Percentiles rank a stretch among this genome's conserved stretches.
Evolutionary conservation across 1,140 invertebrate species (phyloP).

Genomic region (Stenopsyche tienmushanensis): DNA sequence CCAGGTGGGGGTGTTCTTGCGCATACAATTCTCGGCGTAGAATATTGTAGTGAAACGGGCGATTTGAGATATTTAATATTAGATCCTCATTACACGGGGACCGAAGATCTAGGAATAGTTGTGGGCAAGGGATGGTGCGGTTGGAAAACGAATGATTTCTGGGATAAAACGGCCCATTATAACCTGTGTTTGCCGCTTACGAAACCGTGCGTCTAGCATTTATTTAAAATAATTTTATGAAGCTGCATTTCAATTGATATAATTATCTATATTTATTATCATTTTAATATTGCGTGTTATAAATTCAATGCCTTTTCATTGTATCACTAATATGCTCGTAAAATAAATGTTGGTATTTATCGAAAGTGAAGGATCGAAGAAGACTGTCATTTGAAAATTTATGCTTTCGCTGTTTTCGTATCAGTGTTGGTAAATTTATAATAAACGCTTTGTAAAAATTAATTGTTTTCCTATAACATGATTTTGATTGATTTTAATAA

Average conservation of each 20-base stretch:
- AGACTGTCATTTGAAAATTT: too few species aligned
- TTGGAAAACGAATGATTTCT: constrained; percentile 90
- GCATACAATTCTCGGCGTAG: constrained; percentile 95
- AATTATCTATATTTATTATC: not conserved
- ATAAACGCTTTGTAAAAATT: too few species aligned
- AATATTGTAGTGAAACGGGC: constrained; percentile 75
- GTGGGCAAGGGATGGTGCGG: constrained; percentile 88
- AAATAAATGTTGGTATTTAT: too few species aligned
- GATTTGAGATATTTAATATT: constrained; percentile 89
- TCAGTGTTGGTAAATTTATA: too few species aligned
- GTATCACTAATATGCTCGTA: too few species aligned
- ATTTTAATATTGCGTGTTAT: not conserved
- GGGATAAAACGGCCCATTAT: constrained; percentile 90
- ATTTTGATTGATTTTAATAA: too few species aligned
- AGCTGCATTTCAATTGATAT: not conserved
- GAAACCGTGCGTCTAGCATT: constrained; percentile 46
- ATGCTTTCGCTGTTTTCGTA: too few species aligned
- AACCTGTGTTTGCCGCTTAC: constrained; percentile 90
- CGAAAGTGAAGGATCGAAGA: too few species aligned
- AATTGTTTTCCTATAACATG: too few species aligned
- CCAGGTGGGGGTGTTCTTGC: constrained; percentile 94
- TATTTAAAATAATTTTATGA: not conserved
- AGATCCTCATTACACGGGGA: constrained; percentile 96
- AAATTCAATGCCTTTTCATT: too few species aligned
- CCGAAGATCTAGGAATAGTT: constrained; percentile 70